phyloP scores from a whole-genome alignment of 2,888 invertebrate species.

The Lasioglossum zephyrum region DNA sequence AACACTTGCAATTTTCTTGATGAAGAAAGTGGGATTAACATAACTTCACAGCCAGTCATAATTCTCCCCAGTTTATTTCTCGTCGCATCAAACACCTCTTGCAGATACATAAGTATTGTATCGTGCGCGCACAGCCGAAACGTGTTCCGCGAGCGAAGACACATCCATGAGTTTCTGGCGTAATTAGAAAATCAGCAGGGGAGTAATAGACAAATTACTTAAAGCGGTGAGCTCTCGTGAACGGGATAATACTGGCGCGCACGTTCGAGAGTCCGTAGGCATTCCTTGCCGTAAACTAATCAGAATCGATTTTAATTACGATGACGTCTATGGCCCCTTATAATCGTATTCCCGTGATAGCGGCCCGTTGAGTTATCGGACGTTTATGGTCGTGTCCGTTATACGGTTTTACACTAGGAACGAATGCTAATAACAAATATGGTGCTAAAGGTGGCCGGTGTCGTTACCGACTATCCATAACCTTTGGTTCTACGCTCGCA shows the following conservation, averaged over 20 bases:
- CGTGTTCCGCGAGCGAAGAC: neutral
- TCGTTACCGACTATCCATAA: slow-evolving; percentile 54
- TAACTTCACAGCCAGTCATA: neutral
- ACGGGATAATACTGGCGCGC: neutral
- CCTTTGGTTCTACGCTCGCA: neutral
- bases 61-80: neutral
- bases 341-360: slow-evolving; percentile 45
- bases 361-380: slow-evolving; percentile 66
- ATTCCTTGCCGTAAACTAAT: slow-evolving; percentile 47
- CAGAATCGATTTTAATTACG: slow-evolving; percentile 66
- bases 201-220: slow-evolving; percentile 13
- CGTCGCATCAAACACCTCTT: neutral
- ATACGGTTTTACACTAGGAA: slow-evolving; percentile 66
- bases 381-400: slow-evolving; percentile 68
- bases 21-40: neutral
- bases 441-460: slow-evolving; percentile 41
- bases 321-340: slow-evolving; percentile 55
- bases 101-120: neutral
- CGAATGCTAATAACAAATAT: slow-evolving; percentile 60
- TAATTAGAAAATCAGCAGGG: slow-evolving; percentile 11
- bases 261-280: neutral
- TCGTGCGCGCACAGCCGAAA: neutral
- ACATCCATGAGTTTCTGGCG: neutral
- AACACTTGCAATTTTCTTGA: too few species aligned
- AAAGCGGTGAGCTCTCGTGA: neutral